Evolutionary conservation across 2,888 invertebrate species (phyloP).

Genomic region (Spicauda simplicius): DNA sequence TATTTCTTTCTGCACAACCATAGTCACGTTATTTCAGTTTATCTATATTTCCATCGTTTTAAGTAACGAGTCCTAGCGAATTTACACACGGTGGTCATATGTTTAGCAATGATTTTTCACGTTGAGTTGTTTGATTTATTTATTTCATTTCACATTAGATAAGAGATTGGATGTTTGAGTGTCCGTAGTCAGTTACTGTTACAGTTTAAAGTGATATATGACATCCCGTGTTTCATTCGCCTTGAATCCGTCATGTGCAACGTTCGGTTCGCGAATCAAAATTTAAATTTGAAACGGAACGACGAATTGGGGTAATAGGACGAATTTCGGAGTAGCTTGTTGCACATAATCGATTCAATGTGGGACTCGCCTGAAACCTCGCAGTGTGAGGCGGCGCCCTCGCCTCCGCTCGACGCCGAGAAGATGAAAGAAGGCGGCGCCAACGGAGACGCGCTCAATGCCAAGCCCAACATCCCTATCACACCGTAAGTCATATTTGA

Average conservation of each 20-base stretch:
- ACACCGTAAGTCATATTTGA: constrained; percentile 87
- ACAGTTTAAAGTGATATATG: constrained; percentile 83
- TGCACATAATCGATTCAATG: constrained; percentile 86
- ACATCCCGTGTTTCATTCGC: constrained; percentile 86
- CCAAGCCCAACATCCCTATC: constrained; percentile 81
- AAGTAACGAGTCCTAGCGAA: constrained; percentile 80
- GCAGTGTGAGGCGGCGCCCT: constrained; percentile 78
- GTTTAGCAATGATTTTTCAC: constrained; percentile 77
- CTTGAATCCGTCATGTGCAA: constrained; percentile 86
- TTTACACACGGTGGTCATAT: constrained; percentile 85
- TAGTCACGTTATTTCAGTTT: constrained; percentile 49
- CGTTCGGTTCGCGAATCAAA: constrained; percentile 66
- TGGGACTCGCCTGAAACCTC: constrained; percentile 85
- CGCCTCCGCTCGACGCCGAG: constrained; percentile 64
- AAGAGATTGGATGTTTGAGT: constrained; percentile 79
- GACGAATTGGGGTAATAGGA: constrained; percentile 74
- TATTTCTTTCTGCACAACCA: constrained; percentile 48
- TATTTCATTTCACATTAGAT: constrained; percentile 73
- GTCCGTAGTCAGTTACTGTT: constrained; percentile 79
- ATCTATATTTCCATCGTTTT: constrained; percentile 54
- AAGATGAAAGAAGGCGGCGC: constrained; percentile 60
- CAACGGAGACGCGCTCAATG: constrained; percentile 75
- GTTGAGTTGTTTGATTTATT: constrained; percentile 78
- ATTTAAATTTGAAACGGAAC: constrained; percentile 61
- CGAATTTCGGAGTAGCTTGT: constrained; percentile 85